These are phyloP conservation scores for Dasyornis broadbenti DNA, from an alignment of 2,113 vertebrate species.

Conservation along the genomic window DNA sequence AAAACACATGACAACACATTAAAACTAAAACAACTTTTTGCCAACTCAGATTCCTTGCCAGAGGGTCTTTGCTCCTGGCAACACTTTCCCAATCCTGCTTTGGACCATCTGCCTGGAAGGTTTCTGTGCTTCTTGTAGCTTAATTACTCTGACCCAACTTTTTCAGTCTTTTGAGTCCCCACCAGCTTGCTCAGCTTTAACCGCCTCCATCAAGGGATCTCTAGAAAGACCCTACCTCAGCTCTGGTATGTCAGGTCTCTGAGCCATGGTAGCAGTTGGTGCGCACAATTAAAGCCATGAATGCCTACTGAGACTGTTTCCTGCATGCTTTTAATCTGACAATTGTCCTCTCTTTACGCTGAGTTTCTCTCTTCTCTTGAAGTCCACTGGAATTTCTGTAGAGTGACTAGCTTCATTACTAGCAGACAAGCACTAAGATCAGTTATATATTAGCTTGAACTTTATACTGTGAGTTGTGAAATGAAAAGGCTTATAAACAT, in stretches of 20 bases:
- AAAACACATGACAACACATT: not conserved
- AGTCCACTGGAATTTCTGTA: not conserved
- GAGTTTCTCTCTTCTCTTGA: not conserved
- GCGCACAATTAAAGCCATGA: not conserved
- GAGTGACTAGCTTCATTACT: not conserved
- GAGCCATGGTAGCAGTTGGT: not conserved
- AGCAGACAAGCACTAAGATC: not conserved
- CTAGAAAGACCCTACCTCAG: not conserved
- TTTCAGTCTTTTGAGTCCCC: not conserved
- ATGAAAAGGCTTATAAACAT: not conserved
- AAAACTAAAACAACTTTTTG: not conserved
- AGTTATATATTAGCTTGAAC: constrained; percentile 8
- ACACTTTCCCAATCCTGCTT: not conserved
- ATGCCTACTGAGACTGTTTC: not conserved
- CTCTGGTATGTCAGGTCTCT: not conserved
- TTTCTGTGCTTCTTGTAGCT: not conserved
- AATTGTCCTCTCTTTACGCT: rapidly evolving
- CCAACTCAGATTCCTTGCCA: not conserved
- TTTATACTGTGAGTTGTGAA: not conserved
- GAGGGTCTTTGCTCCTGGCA: not conserved
- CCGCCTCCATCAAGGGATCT: not conserved
- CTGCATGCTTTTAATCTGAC: not conserved
- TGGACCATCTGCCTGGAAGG: not conserved
- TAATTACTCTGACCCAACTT: not conserved
- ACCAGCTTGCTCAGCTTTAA: not conserved